Percentiles rank a stretch among this genome's conserved stretches.
phyloP scores from a whole-genome alignment of 2,113 vertebrate species.

The Shinisaurus crocodilurus region DNA sequence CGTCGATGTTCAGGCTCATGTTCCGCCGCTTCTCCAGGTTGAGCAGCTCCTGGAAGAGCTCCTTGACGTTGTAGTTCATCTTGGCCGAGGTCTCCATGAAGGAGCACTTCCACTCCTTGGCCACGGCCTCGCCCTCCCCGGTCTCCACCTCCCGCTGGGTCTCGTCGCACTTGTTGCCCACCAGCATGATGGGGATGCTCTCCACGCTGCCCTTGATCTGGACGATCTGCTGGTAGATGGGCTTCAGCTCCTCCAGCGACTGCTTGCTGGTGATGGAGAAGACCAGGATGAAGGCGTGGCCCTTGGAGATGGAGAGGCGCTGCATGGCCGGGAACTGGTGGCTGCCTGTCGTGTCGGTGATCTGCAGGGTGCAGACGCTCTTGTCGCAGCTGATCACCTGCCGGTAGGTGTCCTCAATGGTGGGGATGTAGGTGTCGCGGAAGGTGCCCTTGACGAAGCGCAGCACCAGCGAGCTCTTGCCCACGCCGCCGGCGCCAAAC shows the following conservation, averaged over 20 bases:
- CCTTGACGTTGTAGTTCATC: slow-evolving; percentile 98
- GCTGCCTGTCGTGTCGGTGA: slow-evolving; percentile 97
- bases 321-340: slow-evolving; percentile 99
- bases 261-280: slow-evolving; percentile 96
- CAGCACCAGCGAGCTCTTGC: slow-evolving; percentile 96
- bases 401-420: slow-evolving; percentile 96
- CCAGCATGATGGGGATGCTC: slow-evolving; percentile 95
- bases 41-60: slow-evolving; percentile 98
- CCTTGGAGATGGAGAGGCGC: slow-evolving; percentile 96
- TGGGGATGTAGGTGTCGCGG: slow-evolving; percentile 96
- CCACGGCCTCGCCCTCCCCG: slow-evolving; percentile 90
- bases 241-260: slow-evolving; percentile 95
- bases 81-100: slow-evolving; percentile 99
- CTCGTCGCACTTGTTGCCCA: slow-evolving; percentile 97
- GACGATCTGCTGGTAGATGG: slow-evolving; percentile 95
- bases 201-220: slow-evolving; percentile 95
- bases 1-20: slow-evolving; percentile 94
- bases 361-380: slow-evolving; percentile 96
- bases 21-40: slow-evolving; percentile 95
- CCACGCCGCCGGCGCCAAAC: slow-evolving; percentile 93
- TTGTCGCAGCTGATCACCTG: slow-evolving; percentile 99
- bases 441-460: slow-evolving; percentile 97
- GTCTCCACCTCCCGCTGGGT: slow-evolving; percentile 94
- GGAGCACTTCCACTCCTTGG: slow-evolving; percentile 94
- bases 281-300: slow-evolving; percentile 96